A percentile compares a stretch with the other conserved stretches of the same genome.
phyloP scores from a whole-genome alignment of 2,888 invertebrate genomes.

The Rhaphigaster nebulosa region DNA sequence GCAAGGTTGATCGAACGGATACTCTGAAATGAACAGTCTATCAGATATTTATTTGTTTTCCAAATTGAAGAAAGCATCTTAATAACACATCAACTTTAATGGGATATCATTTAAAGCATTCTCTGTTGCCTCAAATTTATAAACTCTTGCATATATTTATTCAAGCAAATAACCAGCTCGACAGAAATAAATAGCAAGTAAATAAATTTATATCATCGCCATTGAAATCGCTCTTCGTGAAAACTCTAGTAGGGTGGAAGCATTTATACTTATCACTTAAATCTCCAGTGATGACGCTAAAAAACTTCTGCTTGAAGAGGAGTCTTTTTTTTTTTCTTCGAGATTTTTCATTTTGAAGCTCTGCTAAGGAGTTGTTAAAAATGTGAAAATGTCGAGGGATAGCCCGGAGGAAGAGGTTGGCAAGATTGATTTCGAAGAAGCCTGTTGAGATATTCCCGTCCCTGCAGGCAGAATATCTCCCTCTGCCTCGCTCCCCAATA shows the following conservation, averaged over 20 bases:
- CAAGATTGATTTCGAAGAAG: neutral
- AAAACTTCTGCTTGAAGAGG: neutral
- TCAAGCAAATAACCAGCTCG: too few species aligned
- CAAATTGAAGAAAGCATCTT: too few species aligned
- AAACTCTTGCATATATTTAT: too few species aligned
- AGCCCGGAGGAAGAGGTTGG: neutral
- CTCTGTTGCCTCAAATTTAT: too few species aligned
- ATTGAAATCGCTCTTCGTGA: neutral
- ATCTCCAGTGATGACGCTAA: neutral
- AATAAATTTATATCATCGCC: neutral
- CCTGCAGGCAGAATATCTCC: neutral
- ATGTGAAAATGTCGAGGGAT: slow-evolving; percentile 29
- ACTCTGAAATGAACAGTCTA: too few species aligned
- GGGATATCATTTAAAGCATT: too few species aligned
- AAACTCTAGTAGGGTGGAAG: neutral
- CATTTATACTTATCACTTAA: neutral
- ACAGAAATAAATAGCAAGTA: too few species aligned
- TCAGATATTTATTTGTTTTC: too few species aligned
- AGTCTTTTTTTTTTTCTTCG: neutral
- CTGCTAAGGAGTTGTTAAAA: slow-evolving; percentile 32
- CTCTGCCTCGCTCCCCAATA: neutral
- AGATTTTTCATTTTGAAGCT: slow-evolving; percentile 6
- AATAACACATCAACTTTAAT: too few species aligned
- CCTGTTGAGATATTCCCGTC: slow-evolving; percentile 38
- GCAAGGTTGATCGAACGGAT: too few species aligned